These are phyloP conservation scores for Netelia melanura DNA, from an alignment of 2,888 invertebrate genomes.

Conservation along the genomic window DNA sequence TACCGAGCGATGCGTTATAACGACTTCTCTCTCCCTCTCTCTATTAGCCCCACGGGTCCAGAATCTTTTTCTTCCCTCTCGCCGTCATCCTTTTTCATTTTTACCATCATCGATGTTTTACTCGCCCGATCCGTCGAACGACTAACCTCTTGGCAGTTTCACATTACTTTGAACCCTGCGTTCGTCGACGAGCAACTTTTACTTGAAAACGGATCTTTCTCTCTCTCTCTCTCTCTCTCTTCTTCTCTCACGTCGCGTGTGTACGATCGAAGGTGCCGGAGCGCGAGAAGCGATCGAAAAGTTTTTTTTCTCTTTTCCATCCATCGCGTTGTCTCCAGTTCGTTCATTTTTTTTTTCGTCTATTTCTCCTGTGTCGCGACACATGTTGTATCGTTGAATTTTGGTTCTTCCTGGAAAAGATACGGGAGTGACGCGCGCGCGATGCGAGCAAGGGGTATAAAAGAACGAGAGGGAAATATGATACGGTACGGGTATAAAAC, in stretches of 20 bases:
- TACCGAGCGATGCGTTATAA: constrained; percentile 32
- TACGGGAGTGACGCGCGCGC: not conserved
- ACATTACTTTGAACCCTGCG: constrained; percentile 50
- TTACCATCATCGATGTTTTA: constrained; percentile 23
- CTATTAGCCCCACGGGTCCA: not conserved
- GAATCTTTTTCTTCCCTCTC: not conserved
- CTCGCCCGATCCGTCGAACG: not conserved
- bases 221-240: no score
- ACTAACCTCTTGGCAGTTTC: constrained; percentile 52
- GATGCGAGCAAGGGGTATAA: constrained; percentile 12
- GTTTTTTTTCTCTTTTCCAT: constrained; percentile 1
- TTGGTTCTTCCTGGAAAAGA: constrained; percentile 41
- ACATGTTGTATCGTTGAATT: constrained; percentile 60
- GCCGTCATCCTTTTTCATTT: constrained; percentile 16
- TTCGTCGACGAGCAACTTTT: constrained; percentile 46
- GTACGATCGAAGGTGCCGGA: constrained; percentile 60
- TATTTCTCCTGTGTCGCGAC: constrained; percentile 36
- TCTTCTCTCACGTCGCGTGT: constrained; percentile 16
- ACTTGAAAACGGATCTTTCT: constrained; percentile 59
- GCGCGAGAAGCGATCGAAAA: constrained; percentile 47
- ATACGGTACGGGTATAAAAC: not conserved
- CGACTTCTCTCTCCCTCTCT: constrained; percentile 14
- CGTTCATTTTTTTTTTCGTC: constrained; percentile 10
- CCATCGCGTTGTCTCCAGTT: not conserved
- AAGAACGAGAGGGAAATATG: not conserved